Percentiles rank a stretch among this genome's conserved stretches.
These are phyloP conservation scores for Bombus pascuorum DNA, from an alignment of 1,140 invertebrate genomes.

Conservation along the genomic window DNA sequence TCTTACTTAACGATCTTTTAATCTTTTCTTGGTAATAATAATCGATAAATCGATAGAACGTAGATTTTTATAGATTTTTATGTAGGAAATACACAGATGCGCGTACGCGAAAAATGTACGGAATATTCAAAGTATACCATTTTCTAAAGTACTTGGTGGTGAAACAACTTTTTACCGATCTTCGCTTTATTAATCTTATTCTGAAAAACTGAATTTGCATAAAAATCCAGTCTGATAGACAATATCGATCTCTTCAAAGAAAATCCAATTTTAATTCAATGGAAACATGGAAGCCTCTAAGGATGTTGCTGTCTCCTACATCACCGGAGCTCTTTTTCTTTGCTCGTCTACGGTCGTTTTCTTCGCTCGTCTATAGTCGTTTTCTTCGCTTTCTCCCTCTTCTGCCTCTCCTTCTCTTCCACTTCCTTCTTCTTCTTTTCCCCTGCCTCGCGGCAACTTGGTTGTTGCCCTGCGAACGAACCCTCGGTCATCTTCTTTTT, in stretches of 20 bases:
- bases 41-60: no score
- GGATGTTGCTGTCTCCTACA: not conserved
- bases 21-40: no score
- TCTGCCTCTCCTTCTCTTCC: constrained; percentile 38
- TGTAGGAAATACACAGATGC: fast-evolving
- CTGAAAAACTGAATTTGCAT: no score
- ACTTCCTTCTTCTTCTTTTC: constrained; percentile 46
- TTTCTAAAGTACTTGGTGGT: no score
- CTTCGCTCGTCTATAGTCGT: not conserved
- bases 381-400: constrained; percentile 35
- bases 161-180: no score
- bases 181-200: no score
- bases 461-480: constrained; percentile 74
- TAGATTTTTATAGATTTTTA: no score
- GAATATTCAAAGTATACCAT: no score
- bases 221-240: not conserved
- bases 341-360: not conserved
- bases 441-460: constrained; percentile 69
- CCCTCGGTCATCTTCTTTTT: constrained; percentile 73
- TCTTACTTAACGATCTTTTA: no score
- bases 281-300: not conserved
- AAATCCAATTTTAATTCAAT: not conserved
- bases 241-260: not conserved
- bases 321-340: not conserved
- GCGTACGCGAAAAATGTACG: no score